Evolutionary conservation across 2,888 invertebrate species (phyloP).

Genomic region (Acholoe squamosa): DNA sequence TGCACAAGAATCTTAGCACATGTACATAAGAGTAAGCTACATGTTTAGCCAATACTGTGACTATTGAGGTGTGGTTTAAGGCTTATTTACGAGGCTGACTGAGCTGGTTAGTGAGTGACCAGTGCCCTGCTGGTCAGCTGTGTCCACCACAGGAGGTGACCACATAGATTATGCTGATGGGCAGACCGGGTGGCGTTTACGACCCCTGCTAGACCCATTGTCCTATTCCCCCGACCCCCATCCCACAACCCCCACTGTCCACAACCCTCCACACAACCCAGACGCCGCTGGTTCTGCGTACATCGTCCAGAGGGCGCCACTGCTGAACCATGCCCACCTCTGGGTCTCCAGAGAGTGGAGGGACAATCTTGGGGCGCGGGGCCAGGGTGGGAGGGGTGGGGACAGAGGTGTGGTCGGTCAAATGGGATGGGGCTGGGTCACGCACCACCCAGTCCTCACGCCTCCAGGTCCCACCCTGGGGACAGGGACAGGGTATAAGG

Average conservation of each 20-base stretch:
- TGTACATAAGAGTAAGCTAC: too few species aligned
- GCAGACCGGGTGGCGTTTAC: slow-evolving; percentile 46
- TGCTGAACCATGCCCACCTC: slow-evolving; percentile 6
- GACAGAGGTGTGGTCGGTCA: slow-evolving; percentile 55
- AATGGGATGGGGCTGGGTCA: slow-evolving; percentile 58
- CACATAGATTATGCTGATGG: slow-evolving; percentile 63
- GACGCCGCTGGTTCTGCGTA: slow-evolving; percentile 6
- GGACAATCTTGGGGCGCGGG: slow-evolving; percentile 51
- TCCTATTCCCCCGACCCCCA: slow-evolving; percentile 55
- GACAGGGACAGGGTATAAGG: slow-evolving; percentile 6
- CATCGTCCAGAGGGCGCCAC: slow-evolving; percentile 40
- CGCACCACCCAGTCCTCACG: slow-evolving; percentile 21
- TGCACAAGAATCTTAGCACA: too few species aligned
- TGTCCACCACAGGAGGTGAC: slow-evolving; percentile 40
- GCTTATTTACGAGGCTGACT: not conserved
- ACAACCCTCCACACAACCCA: not conserved
- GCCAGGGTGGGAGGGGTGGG: not conserved
- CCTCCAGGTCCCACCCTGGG: not conserved
- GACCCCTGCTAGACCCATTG: slow-evolving; percentile 59
- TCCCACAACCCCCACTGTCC: not conserved
- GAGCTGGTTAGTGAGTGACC: not conserved
- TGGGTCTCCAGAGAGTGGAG: not conserved
- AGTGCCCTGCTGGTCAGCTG: slow-evolving; percentile 36
- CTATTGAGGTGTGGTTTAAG: not conserved
- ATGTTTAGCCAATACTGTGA: too few species aligned